A percentile compares a stretch with the other conserved stretches of the same genome.
These are phyloP conservation scores for Gnathonemus longibarbis DNA, from an alignment of 2,113 vertebrate species.

Conservation along the genomic window DNA sequence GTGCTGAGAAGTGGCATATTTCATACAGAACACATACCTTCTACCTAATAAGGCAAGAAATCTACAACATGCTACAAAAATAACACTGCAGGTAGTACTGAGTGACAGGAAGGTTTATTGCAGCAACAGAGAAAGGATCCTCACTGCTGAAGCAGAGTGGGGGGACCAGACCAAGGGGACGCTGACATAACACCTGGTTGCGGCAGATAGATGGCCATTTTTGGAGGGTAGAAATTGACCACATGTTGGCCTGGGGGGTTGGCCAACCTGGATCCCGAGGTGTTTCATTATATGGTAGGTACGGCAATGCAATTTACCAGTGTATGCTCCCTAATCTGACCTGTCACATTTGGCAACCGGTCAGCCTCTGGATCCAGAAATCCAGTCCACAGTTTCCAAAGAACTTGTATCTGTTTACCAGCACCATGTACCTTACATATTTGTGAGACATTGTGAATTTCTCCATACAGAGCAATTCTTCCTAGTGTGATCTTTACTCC, in stretches of 20 bases:
- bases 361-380: background rate
- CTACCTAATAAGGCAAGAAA: background rate
- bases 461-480: background rate
- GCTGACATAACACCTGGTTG: too few relatives aligned
- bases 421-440: background rate
- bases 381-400: background rate
- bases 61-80: background rate
- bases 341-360: background rate
- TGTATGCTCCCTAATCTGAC: background rate
- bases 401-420: background rate
- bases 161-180: too few relatives aligned
- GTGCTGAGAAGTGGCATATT: slow-evolving; percentile 3
- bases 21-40: background rate
- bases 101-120: background rate
- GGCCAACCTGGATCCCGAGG: background rate
- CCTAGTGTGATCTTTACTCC: background rate
- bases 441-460: background rate
- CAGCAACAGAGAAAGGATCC: background rate
- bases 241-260: too few relatives aligned
- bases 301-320: background rate
- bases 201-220: too few relatives aligned
- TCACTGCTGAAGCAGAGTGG: too few relatives aligned
- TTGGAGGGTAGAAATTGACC: too few relatives aligned
- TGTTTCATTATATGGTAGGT: too few relatives aligned
- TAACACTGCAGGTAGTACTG: background rate